Evolutionary conservation across 2,888 invertebrate genomes (phyloP).

Genomic region (Trissolcus brochymenae): DNA sequence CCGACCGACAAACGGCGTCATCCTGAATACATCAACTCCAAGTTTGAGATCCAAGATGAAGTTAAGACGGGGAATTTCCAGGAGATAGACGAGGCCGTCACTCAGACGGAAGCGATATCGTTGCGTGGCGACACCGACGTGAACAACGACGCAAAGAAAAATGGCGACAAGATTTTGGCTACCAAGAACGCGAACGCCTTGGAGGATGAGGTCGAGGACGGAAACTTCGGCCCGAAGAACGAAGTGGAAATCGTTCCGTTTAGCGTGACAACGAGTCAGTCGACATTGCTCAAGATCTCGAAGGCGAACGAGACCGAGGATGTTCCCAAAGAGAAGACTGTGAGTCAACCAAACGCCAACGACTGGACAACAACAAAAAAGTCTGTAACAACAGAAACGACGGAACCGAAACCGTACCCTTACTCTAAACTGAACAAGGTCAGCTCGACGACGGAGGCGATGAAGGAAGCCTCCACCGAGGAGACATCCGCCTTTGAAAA

Average conservation of each 20-base stretch:
- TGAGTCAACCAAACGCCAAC: constrained; percentile 60
- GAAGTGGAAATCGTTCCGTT: constrained; percentile 66
- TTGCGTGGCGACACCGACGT: constrained; percentile 68
- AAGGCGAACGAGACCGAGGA: constrained; percentile 37
- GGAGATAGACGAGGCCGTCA: constrained; percentile 45
- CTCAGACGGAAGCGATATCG: constrained; percentile 59
- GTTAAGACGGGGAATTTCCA: constrained; percentile 32
- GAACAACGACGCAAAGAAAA: constrained; percentile 48
- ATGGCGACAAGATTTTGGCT: constrained; percentile 29
- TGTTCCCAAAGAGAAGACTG: constrained; percentile 64
- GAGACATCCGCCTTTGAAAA: constrained; percentile 66
- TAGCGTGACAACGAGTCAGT: constrained; percentile 59
- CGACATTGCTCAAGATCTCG: constrained; percentile 55
- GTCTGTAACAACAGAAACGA: neutral
- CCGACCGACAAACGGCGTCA: constrained; percentile 9
- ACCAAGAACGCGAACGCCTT: constrained; percentile 57
- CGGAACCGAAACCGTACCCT: constrained; percentile 65
- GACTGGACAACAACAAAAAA: constrained; percentile 25
- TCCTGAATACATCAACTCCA: constrained; percentile 20
- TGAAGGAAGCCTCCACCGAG: constrained; percentile 49
- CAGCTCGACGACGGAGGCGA: constrained; percentile 11
- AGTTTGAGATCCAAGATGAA: constrained; percentile 54
- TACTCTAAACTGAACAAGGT: constrained; percentile 53
- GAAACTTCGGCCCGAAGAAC: constrained; percentile 60
- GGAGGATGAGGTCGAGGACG: constrained; percentile 37